Evolutionary conservation across 2,888 invertebrate genomes (phyloP).

Genomic region (Chironomus riparius): DNA sequence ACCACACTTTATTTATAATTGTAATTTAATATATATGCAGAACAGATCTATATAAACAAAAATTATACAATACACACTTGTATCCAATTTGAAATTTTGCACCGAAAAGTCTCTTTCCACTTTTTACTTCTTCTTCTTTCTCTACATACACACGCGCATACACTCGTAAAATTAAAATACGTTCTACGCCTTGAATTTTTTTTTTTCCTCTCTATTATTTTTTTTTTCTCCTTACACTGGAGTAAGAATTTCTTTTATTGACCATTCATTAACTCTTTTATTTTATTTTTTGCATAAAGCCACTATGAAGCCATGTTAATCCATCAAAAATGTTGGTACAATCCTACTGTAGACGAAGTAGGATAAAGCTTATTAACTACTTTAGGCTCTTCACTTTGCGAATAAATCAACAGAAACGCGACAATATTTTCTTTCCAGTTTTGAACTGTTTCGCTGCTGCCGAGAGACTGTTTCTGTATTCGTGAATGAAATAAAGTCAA

Average conservation of each 20-base stretch:
- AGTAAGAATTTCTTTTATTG: neutral
- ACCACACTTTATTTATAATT: neutral
- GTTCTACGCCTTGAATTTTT: conserved; percentile 23
- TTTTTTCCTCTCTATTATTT: neutral
- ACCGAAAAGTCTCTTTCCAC: conserved; percentile 12
- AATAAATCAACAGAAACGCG: neutral
- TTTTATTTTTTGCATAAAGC: neutral
- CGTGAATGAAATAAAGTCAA: neutral
- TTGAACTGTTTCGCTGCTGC: neutral
- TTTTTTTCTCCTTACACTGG: neutral
- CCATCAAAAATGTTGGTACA: neutral
- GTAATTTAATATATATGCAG: neutral
- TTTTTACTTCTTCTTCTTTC: neutral
- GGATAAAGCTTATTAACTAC: neutral
- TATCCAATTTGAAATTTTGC: conserved; percentile 15
- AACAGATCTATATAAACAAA: neutral
- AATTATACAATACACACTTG: neutral
- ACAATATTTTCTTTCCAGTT: neutral
- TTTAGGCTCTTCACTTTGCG: neutral
- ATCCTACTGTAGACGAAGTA: neutral
- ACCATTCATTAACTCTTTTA: neutral
- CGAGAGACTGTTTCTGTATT: neutral
- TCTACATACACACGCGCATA: conserved; percentile 12
- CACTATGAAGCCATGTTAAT: neutral
- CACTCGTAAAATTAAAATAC: neutral